Base-by-base conservation (phyloP, 1,140 invertebrate genomes). In the Drosophila subpulchrella region DNA sequence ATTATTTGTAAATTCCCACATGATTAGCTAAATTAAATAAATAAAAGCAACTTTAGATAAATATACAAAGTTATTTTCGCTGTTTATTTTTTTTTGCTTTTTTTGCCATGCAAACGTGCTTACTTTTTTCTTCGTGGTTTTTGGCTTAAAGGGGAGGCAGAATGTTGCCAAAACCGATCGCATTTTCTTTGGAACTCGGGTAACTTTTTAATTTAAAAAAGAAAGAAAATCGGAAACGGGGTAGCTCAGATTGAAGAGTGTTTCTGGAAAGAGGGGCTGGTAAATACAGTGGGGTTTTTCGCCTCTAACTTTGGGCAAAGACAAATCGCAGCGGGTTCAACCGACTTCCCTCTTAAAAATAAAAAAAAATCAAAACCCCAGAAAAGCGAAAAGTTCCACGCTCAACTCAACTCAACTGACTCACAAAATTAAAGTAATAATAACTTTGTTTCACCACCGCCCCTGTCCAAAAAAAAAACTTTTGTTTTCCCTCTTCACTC, bases 351-450 rank as follows among this genome's bases (percentile, higher is more conserved):
- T 4, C 15, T 1, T 1, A 5, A 17, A 44, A 17, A 24, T 32
- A 38, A 20, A 20, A 12, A 50, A 11, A 48, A 42, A 62, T 47
- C 11, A 48, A 42, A 54, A 34, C 8, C 32, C 59, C 48, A 51
- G 32, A 71, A 72, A 47, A 38, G 55, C 67, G 39, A 60, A 72
- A 72, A 75, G 59, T 75, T 75, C 41, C 51, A 57, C 44, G 42
- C 46, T 53, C 47, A 54, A 42, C 54, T 61, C 61, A 59, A 58
- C 63, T 80, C 81, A 83, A 82, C 84, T 80, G 84, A 83, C 84
- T 83, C 67, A 70, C 79, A 57, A 89, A 88, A 88, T 88, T 88
- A 88, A 88, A 88, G 84, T 86, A 88, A 88, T 88, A 88, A 88
- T 88, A 88, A 88, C 79, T 88, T 88, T 86, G 59, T 56, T 75